A percentile compares a stretch with the other conserved stretches of the same genome.
Conservation (phyloP, 64 coral and sea anemone genomes). For the Pocillopora verrucosa region DNA sequence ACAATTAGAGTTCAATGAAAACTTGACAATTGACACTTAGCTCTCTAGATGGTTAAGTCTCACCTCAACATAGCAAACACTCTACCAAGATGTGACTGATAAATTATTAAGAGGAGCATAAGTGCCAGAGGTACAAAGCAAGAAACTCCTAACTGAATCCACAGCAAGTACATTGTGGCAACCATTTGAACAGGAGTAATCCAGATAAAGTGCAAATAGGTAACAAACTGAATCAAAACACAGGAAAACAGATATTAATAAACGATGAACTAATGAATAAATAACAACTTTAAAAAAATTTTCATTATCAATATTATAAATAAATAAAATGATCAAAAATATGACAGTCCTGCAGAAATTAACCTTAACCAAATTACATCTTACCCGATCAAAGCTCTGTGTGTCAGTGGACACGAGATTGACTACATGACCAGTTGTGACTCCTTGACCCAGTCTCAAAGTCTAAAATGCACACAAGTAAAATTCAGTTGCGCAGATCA, state of each 20-base stretch:
- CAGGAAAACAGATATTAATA: not conserved
- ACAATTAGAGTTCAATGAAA: too few relatives aligned
- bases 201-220: conserved; percentile 16
- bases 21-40: too few relatives aligned
- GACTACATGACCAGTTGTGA: conserved; percentile 9
- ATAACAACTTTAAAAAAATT: too few relatives aligned
- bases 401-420: conserved; percentile 57
- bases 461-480: not conserved
- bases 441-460: conserved; percentile 26
- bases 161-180: not conserved
- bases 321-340: not conserved
- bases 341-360: not conserved
- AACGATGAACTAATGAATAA: too few relatives aligned
- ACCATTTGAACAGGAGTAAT: conserved; percentile 37
- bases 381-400: conserved; percentile 56
- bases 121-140: not conserved
- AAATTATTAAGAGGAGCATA: not conserved
- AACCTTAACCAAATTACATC: not conserved
- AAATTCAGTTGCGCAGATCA: not conserved
- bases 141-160: conserved; percentile 16
- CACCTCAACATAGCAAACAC: conserved; percentile 11
- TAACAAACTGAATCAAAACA: not conserved
- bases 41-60: not conserved
- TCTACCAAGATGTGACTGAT: conserved; percentile 3
- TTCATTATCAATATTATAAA: too few relatives aligned